phyloP scores from a whole-genome alignment of 2,113 vertebrate genomes.

The Hyaena hyaena region DNA sequence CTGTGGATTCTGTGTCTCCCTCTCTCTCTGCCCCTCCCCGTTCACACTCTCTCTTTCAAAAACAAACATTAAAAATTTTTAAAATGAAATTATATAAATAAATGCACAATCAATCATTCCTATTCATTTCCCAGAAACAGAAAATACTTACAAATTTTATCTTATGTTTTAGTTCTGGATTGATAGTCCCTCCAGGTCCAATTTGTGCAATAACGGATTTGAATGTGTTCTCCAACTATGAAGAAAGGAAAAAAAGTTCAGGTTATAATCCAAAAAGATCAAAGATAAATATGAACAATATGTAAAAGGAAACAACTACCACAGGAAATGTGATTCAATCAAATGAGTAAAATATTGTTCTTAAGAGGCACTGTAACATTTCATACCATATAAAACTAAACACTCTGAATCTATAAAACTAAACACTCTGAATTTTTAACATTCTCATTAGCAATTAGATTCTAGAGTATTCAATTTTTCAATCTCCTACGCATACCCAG shows the following conservation, averaged over 20 bases:
- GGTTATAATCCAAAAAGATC: background rate
- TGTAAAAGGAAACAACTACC: background rate
- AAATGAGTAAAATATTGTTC: constrained; percentile 11
- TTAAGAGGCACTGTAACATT: background rate
- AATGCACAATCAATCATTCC: background rate
- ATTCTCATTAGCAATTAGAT: background rate
- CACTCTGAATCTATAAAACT: background rate
- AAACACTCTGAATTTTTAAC: background rate
- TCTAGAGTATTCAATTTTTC: background rate
- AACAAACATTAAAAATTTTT: too few relatives aligned
- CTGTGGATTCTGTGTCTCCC: too few relatives aligned
- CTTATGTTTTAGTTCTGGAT: constrained; percentile 90
- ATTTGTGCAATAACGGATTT: constrained; percentile 87
- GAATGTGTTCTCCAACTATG: constrained; percentile 90
- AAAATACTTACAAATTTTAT: constrained; percentile 88
- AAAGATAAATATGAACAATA: constrained; percentile 34
- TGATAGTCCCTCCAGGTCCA: constrained; percentile 88
- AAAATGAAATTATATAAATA: too few relatives aligned
- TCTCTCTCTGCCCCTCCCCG: too few relatives aligned
- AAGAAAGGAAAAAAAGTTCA: constrained; percentile 45
- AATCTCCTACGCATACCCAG: background rate
- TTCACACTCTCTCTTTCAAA: too few relatives aligned
- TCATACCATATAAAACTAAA: background rate
- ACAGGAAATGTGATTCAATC: constrained; percentile 12
- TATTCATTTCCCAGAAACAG: background rate